Conservation (phyloP, 2,113 vertebrate species). For the Nanorana parkeri region DNA sequence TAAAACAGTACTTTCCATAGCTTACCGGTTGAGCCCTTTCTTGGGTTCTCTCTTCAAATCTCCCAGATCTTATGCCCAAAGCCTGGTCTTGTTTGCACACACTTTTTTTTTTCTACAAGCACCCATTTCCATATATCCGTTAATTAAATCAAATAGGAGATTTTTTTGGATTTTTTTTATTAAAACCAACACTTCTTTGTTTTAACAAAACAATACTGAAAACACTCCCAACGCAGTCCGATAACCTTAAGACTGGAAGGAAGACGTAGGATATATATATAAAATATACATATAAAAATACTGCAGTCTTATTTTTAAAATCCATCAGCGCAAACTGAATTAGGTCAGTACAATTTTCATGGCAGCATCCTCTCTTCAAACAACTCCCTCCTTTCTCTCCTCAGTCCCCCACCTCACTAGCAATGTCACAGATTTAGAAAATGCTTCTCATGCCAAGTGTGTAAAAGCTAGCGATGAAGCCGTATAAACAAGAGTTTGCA, state of each 20-base stretch:
- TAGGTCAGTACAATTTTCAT: slow-evolving; percentile 53
- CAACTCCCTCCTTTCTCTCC: slow-evolving; percentile 38
- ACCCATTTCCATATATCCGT: not conserved
- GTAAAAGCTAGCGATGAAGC: slow-evolving; percentile 10
- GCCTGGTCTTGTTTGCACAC: not conserved
- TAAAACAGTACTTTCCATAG: not conserved
- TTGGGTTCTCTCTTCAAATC: not conserved
- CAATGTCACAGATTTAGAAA: slow-evolving; percentile 48
- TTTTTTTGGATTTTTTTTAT: slow-evolving; percentile 25
- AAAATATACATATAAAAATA: slow-evolving; percentile 57
- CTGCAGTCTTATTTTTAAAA: slow-evolving; percentile 53
- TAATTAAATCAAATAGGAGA: not conserved
- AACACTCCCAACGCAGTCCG: slow-evolving; percentile 21
- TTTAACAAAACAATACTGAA: slow-evolving; percentile 46
- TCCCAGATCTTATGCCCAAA: not conserved
- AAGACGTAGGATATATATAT: slow-evolving; percentile 35
- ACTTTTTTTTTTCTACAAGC: not conserved
- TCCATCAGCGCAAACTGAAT: slow-evolving; percentile 49
- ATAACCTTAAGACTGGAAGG: slow-evolving; percentile 5
- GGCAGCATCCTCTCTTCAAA: slow-evolving; percentile 41
- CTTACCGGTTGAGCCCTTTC: not conserved
- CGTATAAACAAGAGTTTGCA: slow-evolving; percentile 20
- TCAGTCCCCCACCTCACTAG: slow-evolving; percentile 26
- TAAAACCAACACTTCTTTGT: slow-evolving; percentile 43
- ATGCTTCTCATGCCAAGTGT: slow-evolving; percentile 34